Conservation (phyloP, 64 coral and sea anemone genomes). For the Montipora capricornis region DNA sequence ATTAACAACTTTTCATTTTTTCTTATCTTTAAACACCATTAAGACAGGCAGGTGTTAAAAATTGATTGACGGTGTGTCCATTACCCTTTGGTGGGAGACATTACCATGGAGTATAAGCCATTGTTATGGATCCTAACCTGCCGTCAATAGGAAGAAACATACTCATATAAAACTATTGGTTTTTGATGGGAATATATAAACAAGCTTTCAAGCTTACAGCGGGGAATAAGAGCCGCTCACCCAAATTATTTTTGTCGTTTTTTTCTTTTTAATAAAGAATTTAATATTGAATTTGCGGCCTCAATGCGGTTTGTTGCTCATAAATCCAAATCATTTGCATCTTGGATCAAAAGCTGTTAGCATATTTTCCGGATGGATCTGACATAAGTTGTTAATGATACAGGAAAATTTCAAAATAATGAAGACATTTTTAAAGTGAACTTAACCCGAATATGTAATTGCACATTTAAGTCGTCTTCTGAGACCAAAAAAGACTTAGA, state of each 20-base stretch:
- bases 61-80: conserved; percentile 34
- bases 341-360: not conserved
- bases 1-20: conserved; percentile 42
- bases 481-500: not conserved
- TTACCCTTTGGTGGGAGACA: conserved; percentile 9
- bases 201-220: not conserved
- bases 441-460: not conserved
- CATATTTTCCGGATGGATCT: not conserved
- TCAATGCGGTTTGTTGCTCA: not conserved
- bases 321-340: not conserved
- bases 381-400: not conserved
- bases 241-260: conserved; percentile 2
- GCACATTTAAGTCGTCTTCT: not conserved
- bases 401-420: conserved; percentile 15
- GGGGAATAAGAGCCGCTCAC: not conserved
- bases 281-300: not conserved
- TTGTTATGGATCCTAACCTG: conserved; percentile 8
- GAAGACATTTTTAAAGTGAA: not conserved
- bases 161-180: not conserved
- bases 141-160: conserved; percentile 10
- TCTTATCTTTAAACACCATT: conserved; percentile 60
- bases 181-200: conserved; percentile 19
- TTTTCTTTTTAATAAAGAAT: not conserved
- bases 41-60: conserved; percentile 18
- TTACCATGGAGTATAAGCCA: not conserved